Percentiles rank a stretch among this genome's conserved stretches.
phyloP scores from a whole-genome alignment of 2,797 vertebrate genomes.

The Molossus molossus region DNA sequence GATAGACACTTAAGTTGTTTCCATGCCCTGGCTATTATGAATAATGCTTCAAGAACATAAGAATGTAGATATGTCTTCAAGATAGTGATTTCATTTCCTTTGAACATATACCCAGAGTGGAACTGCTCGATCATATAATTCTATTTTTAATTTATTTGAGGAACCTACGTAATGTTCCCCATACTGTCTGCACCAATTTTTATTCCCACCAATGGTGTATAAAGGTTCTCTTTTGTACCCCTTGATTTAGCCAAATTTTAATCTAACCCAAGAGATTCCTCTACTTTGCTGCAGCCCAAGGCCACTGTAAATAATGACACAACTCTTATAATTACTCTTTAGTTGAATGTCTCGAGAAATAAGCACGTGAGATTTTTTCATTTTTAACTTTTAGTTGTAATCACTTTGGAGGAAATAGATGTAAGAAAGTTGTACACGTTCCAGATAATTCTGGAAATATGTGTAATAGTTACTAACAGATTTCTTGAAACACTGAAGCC shows the following conservation, averaged over 20 bases:
- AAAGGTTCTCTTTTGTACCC: not conserved
- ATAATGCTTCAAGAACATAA: not conserved
- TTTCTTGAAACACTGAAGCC: constrained; percentile 45
- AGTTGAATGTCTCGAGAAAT: constrained; percentile 38
- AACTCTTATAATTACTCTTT: not conserved
- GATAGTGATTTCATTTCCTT: constrained; percentile 27
- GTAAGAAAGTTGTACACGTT: constrained; percentile 39
- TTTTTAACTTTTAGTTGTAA: constrained; percentile 72
- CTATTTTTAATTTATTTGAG: constrained; percentile 51
- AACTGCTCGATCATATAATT: not conserved
- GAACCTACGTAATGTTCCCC: not conserved
- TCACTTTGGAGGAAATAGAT: constrained; percentile 68
- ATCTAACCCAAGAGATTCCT: not conserved
- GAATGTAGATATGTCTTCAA: not conserved
- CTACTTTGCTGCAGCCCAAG: not conserved
- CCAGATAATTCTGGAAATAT: constrained; percentile 72
- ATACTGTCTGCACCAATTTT: not conserved
- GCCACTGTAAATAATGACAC: constrained; percentile 52
- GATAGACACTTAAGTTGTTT: not conserved
- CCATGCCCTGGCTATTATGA: not conserved
- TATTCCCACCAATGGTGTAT: not conserved
- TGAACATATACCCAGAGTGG: not conserved
- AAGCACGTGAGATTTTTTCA: constrained; percentile 13
- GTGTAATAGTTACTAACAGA: constrained; percentile 41
- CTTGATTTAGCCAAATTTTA: constrained; percentile 32